phyloP scores from a whole-genome alignment of 2,797 vertebrate species.

The Myotis planiceps region DNA sequence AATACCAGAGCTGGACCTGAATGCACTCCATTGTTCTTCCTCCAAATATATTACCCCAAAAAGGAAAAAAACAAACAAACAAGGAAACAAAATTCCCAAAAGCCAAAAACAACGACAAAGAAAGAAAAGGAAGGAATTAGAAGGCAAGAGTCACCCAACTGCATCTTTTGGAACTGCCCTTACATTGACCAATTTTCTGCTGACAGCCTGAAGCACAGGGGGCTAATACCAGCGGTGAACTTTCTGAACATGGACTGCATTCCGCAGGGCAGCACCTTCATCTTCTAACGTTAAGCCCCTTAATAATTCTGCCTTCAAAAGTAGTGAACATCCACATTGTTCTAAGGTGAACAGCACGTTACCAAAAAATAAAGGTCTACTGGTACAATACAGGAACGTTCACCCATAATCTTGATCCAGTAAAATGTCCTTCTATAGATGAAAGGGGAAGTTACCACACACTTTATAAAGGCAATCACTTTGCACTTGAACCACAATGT shows the following conservation, averaged over 20 bases:
- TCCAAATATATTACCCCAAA: neutral
- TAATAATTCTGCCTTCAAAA: neutral
- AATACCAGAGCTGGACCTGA: neutral
- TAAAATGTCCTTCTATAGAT: neutral
- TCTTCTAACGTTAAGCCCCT: neutral
- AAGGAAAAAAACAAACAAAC: neutral
- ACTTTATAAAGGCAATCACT: too few relatives aligned
- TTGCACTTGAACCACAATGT: too few relatives aligned
- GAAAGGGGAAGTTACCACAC: neutral
- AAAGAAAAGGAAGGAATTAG: neutral
- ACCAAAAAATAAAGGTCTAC: neutral
- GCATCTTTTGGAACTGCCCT: fast-evolving
- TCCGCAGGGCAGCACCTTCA: fast-evolving
- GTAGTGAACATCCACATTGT: neutral
- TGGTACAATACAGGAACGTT: too few relatives aligned
- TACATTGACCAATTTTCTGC: fast-evolving
- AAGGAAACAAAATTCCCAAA: neutral
- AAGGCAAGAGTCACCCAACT: neutral
- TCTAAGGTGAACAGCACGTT: neutral
- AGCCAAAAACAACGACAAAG: neutral
- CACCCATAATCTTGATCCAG: neutral
- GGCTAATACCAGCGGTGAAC: fast-evolving
- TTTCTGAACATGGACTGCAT: too few relatives aligned
- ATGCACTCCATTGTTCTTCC: neutral
- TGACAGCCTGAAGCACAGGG: fast-evolving